Evolutionary conservation across 1,140 invertebrate species (phyloP), one percentile per base, ranked within the genome.

Genomic region (Caenorhabditis remanei): DNA sequence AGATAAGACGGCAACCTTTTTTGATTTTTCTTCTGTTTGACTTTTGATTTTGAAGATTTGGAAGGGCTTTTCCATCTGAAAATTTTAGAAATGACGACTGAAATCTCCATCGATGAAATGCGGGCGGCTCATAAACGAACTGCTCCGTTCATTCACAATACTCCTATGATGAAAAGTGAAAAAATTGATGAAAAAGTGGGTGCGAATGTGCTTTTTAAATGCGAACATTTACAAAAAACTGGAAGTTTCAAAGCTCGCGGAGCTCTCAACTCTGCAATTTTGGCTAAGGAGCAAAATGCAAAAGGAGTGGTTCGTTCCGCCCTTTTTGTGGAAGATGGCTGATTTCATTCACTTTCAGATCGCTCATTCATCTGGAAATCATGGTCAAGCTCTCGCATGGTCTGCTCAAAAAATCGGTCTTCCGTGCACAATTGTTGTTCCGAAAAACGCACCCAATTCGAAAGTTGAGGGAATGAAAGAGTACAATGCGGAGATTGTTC

Each of bases 341-440:
- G 8, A 19, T 0, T 46, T n/a, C 6, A 1, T 46, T 9, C 65
- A 58, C 14, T 55, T 85, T 53, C 65, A 89, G 93, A 90, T 93
- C 11, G 93, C 93, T 11, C 93, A 93, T 87, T 93, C 92, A 82
- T 93, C 92, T 89, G 93, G 93, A 65, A 93, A 93, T 83, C 93
- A 93, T 91, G 93, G 93, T 8, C 92, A 93, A 75, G 93, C 91
- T 7, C 87, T 93, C 63, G 93, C 93, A 0, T 93, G 93, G 93
- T 92, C 93, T 6, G 91, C 93, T 6, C 88, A 89, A 50, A 85
- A 88, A 53, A 85, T 88, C 41, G 90, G 90, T 5, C 24, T 93
- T 4, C 90, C 91, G 19, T 93, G 93, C 88, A 90, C 88, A 71
- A 92, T 93, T 0, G 91, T 93, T n/a, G 91, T 93, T 2, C 93